These are phyloP conservation scores for Opisthograptis luteolata DNA, from an alignment of 2,888 invertebrate genomes.

Conservation along the genomic window DNA sequence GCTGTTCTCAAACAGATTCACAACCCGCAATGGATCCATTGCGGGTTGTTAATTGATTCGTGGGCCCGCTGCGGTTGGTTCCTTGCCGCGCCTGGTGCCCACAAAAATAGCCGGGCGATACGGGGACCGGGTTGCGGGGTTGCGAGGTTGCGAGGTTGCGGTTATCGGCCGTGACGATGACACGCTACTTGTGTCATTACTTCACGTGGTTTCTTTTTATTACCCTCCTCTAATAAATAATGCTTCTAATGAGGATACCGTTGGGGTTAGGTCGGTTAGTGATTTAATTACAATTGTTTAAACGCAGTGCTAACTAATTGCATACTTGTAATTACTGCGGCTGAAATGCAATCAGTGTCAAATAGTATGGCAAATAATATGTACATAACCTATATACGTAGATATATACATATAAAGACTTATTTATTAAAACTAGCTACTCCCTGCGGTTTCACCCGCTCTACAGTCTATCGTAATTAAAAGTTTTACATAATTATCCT, in stretches of 20 bases:
- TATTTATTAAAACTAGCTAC: too few species aligned
- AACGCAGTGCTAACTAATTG: too few species aligned
- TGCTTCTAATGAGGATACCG: slow-evolving; percentile 13
- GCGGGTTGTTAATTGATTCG: slow-evolving; percentile 33
- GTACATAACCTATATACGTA: too few species aligned
- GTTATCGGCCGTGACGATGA: slow-evolving; percentile 47
- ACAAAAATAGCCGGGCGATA: slow-evolving; percentile 49
- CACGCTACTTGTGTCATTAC: slow-evolving; percentile 44
- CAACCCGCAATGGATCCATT: background rate
- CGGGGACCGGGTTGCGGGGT: slow-evolving; percentile 23
- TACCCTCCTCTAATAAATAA: too few species aligned
- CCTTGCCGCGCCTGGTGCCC: slow-evolving; percentile 38
- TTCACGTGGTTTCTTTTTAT: slow-evolving; percentile 49
- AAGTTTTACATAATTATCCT: too few species aligned
- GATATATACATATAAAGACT: too few species aligned
- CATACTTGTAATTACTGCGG: too few species aligned
- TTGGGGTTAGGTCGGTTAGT: slow-evolving; percentile 17
- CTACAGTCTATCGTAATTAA: too few species aligned
- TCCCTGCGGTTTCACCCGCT: too few species aligned
- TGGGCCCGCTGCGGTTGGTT: slow-evolving; percentile 39
- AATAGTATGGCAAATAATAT: too few species aligned
- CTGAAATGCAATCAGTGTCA: too few species aligned
- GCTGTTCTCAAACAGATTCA: slow-evolving; percentile 1
- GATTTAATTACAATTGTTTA: too few species aligned
- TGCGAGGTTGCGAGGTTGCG: slow-evolving; percentile 38